Base-by-base conservation (phyloP, 2,888 invertebrate genomes). In the Vanessa cardui region DNA sequence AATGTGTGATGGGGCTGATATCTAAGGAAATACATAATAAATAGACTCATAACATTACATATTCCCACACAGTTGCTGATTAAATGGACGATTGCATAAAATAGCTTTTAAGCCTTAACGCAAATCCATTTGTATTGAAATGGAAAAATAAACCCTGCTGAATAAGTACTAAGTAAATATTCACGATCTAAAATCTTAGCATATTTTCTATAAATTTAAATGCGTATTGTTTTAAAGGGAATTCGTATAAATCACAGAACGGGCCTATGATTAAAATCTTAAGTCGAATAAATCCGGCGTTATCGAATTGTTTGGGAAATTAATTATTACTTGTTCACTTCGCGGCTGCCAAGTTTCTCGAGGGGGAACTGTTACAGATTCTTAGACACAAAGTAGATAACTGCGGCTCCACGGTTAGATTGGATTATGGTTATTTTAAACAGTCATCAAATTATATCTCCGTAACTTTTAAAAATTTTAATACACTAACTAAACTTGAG, bases 231-330 rank as follows among this genome's bases (percentile, higher is more conserved):
- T 7, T 39, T 56, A 56, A 56, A 56, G 18, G 5, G 54, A 60
- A 60, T 47, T 31, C 56, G 64, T 58, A 68, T 67, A 65, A 70
- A 70, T 62, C 62, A 58, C 50, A 58, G 63, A 61, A 63, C 49
- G 68, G 66, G 70, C 62, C 62, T 66, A 68, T 77, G 83, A 82
- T 84, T 83, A 82, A 81, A 84, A 83, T 83, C 71, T 74, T 73
- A 82, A 86, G 81, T 84, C 81, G 75, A 82, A 88, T 86, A 87
- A 88, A 87, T 86, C 79, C 80, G 76, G 72, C 76, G 80, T 78
- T 83, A 86, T 83, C 83, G 80, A 78, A 71, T 80, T 87, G 84
- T 87, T 88, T 81, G 79, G 72, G 72, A 78, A 85, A 86, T 87
- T 88, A 86, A 87, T 85, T 85, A 82, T 81, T 77, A 80, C 79